Conservation (phyloP, 2,113 vertebrate genomes). For the Ochotona curzoniae region DNA sequence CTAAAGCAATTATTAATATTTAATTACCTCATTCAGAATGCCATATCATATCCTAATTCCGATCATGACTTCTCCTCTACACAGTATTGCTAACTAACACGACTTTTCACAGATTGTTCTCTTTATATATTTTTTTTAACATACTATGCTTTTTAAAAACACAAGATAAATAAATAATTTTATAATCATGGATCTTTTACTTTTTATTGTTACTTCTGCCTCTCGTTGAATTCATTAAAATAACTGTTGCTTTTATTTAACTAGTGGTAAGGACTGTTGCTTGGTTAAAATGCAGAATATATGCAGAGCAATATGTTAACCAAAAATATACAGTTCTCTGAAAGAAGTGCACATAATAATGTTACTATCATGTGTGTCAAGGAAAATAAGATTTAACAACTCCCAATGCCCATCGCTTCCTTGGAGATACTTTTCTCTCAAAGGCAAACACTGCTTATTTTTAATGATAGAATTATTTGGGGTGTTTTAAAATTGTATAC, state of each 20-base stretch:
- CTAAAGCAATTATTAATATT: not conserved
- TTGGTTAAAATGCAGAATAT: not conserved
- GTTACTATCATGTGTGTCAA: not conserved
- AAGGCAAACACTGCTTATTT: not conserved
- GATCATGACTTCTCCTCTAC: not conserved
- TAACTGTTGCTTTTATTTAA: not conserved
- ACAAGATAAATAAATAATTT: not conserved
- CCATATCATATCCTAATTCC: not conserved
- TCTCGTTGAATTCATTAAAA: not conserved
- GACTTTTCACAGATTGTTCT: not conserved
- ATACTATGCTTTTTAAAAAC: not conserved
- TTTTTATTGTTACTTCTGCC: not conserved
- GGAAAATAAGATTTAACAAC: not conserved
- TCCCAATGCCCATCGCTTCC: fast-evolving
- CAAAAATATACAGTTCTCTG: not conserved
- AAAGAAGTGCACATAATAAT: not conserved
- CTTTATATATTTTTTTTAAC: not conserved
- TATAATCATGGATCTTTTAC: not conserved
- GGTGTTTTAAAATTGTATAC: not conserved
- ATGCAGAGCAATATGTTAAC: not conserved
- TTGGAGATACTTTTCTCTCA: not conserved
- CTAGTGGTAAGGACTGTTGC: not conserved
- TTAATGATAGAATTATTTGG: not conserved
- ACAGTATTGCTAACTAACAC: not conserved
- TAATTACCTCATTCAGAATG: not conserved